These are phyloP conservation scores for Epicampocera succincta DNA, from an alignment of 2,888 invertebrate species.

Conservation along the genomic window DNA sequence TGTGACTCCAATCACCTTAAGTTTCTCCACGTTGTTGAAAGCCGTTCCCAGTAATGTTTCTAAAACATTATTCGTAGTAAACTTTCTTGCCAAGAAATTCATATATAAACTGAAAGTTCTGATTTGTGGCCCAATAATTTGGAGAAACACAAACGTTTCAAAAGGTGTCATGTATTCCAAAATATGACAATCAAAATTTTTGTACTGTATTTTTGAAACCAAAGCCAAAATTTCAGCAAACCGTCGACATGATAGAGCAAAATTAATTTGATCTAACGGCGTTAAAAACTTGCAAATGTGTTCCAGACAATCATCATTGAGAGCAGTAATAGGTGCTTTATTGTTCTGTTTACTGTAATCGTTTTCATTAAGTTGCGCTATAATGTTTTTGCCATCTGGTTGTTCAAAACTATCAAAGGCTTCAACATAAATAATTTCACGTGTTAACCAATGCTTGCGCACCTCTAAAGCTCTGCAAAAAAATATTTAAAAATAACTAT, in stretches of 20 bases:
- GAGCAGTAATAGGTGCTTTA: conserved; percentile 46
- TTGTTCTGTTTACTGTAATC: neutral
- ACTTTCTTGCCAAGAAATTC: too few relatives aligned
- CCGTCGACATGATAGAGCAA: conserved; percentile 72
- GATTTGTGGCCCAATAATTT: conserved; percentile 45
- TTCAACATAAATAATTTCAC: neutral
- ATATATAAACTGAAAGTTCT: neutral
- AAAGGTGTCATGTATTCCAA: neutral
- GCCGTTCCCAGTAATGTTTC: neutral
- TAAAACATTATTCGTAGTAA: neutral
- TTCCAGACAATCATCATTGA: conserved; percentile 74
- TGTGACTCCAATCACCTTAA: neutral
- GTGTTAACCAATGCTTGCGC: neutral
- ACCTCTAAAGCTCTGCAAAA: conserved; percentile 26
- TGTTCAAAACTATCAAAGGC: conserved; percentile 38
- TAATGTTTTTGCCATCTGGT: conserved; percentile 3
- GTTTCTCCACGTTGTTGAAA: conserved; percentile 32
- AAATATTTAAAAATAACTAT: neutral
- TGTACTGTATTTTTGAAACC: conserved; percentile 60
- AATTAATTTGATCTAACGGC: conserved; percentile 71
- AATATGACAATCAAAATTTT: neutral
- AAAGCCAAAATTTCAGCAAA: conserved; percentile 68
- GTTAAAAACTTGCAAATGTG: conserved; percentile 61
- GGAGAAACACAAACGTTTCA: conserved; percentile 19
- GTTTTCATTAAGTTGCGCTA: neutral